Percentiles rank a stretch among this genome's conserved stretches.
These are phyloP conservation scores for Odontophorus gujanensis DNA, from an alignment of 2,113 vertebrate species.

Conservation along the genomic window DNA sequence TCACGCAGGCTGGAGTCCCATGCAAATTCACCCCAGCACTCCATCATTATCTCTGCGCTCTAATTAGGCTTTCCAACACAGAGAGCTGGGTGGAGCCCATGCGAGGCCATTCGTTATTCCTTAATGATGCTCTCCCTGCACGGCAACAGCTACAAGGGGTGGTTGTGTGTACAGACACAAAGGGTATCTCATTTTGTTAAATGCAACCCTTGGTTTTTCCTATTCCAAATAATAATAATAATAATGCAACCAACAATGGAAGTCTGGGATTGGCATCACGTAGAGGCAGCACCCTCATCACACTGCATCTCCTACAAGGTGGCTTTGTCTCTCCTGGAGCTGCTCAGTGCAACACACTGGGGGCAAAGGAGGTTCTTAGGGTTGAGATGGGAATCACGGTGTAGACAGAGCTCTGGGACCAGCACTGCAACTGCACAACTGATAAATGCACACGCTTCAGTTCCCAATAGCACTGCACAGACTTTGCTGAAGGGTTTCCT, in stretches of 20 bases:
- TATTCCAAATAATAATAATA: background rate
- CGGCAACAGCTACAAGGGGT: background rate
- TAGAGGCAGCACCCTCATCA: rapidly evolving
- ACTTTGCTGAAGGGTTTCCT: background rate
- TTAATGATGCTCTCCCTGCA: slow-evolving; percentile 50
- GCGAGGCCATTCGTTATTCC: slow-evolving; percentile 32
- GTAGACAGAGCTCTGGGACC: rapidly evolving
- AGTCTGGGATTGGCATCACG: background rate
- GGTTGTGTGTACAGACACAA: background rate
- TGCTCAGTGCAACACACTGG: background rate
- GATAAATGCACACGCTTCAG: rapidly evolving
- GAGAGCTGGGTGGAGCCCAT: background rate
- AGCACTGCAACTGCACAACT: rapidly evolving
- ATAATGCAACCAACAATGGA: too few species aligned
- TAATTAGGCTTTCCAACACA: slow-evolving; percentile 58
- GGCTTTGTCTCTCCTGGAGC: background rate
- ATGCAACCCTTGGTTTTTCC: background rate
- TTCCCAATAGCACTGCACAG: rapidly evolving
- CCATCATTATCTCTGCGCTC: slow-evolving; percentile 24
- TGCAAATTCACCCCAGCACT: background rate
- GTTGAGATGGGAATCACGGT: rapidly evolving
- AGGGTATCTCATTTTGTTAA: slow-evolving; percentile 20
- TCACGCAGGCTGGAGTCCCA: background rate
- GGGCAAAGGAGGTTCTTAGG: background rate
- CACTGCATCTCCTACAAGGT: rapidly evolving